Evolutionary conservation across 2,888 invertebrate species (phyloP), one percentile per base, ranked within the genome.

Genomic region (Drosophila percnosoma): DNA sequence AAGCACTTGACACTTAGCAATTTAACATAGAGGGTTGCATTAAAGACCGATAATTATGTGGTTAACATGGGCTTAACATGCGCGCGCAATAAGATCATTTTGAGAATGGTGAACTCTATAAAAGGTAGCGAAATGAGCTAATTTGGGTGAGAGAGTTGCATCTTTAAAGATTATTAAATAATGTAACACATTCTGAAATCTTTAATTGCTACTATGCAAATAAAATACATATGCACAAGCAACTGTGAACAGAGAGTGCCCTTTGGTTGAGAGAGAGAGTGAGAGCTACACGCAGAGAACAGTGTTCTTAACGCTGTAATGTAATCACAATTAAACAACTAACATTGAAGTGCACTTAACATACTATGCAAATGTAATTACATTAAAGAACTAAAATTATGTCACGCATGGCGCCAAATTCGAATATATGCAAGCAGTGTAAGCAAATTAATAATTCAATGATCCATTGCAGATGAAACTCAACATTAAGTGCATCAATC

Each of bases 381-480:
- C 15, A 42, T 45, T 24, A 15, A 24, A 15, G 4, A 45, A 24
- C 24, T 45, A 8, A 45, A 24, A 45, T 24, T 8, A 24, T 7
- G 15, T 45, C 15, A 15, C 8, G 24, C 4, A 45, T 24, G 21
- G 45, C 15, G 8, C 24, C 15, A 45, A 45, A 15, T 24, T 24
- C 15, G 24, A 45, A 42, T 42, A 18, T 38, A 38, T 38, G 2
- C 38, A 36, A 18, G 7, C 15, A 40, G n/a, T 40, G 18, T 10
- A 4, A 10, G n/a, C 8, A n/a, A 40, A 42, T 21, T 21, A 45
- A 31, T 2, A 1, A 4, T 31, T 11, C 4, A 33, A 1, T 18
- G 11, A 31, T 51, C 11, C 3, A n/a, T 51, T 52, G 13, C 91
- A 98, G 96, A 97, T 97, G 94, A 96, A 96, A 87, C 92, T 98